Evolutionary conservation across 2,113 vertebrate species (phyloP).

Genomic region (Nibea albiflora): DNA sequence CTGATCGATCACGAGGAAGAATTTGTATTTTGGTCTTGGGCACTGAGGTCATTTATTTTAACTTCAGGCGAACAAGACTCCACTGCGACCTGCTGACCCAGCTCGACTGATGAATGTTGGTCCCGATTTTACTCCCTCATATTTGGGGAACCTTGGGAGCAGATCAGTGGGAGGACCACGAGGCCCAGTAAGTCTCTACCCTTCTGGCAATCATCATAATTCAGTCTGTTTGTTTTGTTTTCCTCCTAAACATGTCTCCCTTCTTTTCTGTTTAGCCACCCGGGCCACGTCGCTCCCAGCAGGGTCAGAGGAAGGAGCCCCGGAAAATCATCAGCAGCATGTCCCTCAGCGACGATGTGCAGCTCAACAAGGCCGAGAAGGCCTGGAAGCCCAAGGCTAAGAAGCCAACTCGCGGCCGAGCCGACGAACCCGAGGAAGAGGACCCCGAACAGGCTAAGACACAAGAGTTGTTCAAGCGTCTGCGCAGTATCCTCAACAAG

Average conservation of each 20-base stretch:
- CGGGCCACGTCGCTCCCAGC: slow-evolving; percentile 92
- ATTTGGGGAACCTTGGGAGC: slow-evolving; percentile 91
- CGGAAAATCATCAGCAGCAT: slow-evolving; percentile 96
- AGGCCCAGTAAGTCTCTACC: slow-evolving; percentile 84
- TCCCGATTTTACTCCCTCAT: slow-evolving; percentile 96
- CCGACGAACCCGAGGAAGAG: slow-evolving; percentile 68
- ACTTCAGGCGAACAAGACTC: slow-evolving; percentile 92
- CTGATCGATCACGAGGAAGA: no score
- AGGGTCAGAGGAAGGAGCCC: slow-evolving; percentile 90
- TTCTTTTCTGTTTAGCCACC: slow-evolving; percentile 81
- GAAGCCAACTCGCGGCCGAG: slow-evolving; percentile 64
- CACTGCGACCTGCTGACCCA: slow-evolving; percentile 88
- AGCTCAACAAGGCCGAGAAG: slow-evolving; percentile 96
- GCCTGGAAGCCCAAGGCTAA: slow-evolving; percentile 95
- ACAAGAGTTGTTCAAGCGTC: slow-evolving; percentile 92
- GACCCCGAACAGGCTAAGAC: slow-evolving; percentile 87
- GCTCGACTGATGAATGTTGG: slow-evolving; percentile 90
- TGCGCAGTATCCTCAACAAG: slow-evolving; percentile 98
- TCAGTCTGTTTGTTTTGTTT: background rate
- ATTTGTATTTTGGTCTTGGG: background rate
- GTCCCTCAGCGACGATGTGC: slow-evolving; percentile 92
- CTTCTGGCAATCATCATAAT: background rate
- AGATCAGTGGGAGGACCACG: slow-evolving; percentile 87
- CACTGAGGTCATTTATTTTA: background rate
- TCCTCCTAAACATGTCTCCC: background rate